These are phyloP conservation scores for Plagodis dolabraria DNA, from an alignment of 2,888 invertebrate genomes.

Conservation along the genomic window DNA sequence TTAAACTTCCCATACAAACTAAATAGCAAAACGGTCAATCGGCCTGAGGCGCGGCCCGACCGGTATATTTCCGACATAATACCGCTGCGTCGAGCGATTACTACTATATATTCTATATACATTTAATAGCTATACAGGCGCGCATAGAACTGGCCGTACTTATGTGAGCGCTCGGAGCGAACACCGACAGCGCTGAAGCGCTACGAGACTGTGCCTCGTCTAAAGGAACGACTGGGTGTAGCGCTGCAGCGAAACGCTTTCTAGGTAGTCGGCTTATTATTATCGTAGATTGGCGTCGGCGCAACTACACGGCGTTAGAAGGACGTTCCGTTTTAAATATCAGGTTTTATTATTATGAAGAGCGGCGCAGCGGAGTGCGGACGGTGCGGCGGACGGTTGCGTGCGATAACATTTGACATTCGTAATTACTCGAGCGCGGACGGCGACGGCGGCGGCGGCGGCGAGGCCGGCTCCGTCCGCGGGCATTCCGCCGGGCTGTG, in stretches of 20 bases:
- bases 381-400: constrained; percentile 82
- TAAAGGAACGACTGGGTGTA: constrained; percentile 45
- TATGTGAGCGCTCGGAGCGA: constrained; percentile 81
- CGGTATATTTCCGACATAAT: constrained; percentile 86
- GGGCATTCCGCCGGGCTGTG: constrained; percentile 69
- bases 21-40: constrained; percentile 77
- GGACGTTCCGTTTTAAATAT: constrained; percentile 86
- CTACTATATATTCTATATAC: constrained; percentile 86
- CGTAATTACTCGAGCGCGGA: constrained; percentile 82
- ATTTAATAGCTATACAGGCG: constrained; percentile 86
- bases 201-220: constrained; percentile 57
- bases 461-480: constrained; percentile 66
- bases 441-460: constrained; percentile 54
- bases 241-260: constrained; percentile 72
- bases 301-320: constrained; percentile 86
- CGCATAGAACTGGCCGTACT: constrained; percentile 86
- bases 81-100: constrained; percentile 86
- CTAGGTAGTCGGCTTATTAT: constrained; percentile 81
- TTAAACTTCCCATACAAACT: constrained; percentile 83
- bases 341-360: constrained; percentile 86
- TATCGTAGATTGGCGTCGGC: constrained; percentile 86
- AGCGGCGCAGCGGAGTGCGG: constrained; percentile 84
- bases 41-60: constrained; percentile 80
- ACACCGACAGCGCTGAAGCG: constrained; percentile 68
- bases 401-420: constrained; percentile 85